Percentiles rank a stretch among this genome's conserved stretches.
Evolutionary conservation across 2,113 vertebrate species (phyloP).

Genomic region (Eira barbara): DNA sequence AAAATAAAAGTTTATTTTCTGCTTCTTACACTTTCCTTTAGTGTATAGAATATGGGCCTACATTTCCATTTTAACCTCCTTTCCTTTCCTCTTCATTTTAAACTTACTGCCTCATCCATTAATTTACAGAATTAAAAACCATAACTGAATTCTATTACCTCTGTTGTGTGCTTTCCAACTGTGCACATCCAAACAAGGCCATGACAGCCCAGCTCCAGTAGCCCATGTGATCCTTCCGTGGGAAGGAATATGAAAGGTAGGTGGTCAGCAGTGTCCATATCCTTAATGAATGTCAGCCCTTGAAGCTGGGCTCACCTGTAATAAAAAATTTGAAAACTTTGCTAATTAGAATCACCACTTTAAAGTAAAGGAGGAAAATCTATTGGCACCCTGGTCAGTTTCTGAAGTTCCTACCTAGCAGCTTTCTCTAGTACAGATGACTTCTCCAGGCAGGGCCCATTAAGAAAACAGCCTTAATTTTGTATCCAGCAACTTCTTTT

Average conservation of each 20-base stretch:
- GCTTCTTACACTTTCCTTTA: conserved; percentile 17
- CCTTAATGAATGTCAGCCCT: conserved; percentile 26
- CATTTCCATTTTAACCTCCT: conserved; percentile 45
- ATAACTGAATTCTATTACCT: conserved; percentile 46
- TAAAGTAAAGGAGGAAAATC: conserved; percentile 30
- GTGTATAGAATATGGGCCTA: background rate
- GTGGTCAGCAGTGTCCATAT: background rate
- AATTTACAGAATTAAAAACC: conserved; percentile 62
- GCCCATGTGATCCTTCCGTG: background rate
- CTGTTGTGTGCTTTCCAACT: conserved; percentile 31
- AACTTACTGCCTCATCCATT: conserved; percentile 42
- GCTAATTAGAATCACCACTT: conserved; percentile 36
- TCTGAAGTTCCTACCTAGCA: background rate
- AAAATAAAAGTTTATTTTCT: conserved; percentile 72
- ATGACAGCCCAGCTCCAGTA: background rate
- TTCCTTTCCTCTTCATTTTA: conserved; percentile 55
- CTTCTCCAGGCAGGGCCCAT: background rate
- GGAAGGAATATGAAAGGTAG: background rate
- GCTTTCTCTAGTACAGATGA: background rate
- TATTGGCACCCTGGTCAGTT: background rate
- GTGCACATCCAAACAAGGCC: background rate
- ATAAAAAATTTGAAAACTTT: background rate
- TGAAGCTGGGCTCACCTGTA: background rate
- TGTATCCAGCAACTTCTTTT: background rate
- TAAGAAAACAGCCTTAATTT: background rate